Evolutionary conservation across 92 coral and sea anemone genomes (phyloP).

Genomic region (Siderastrea siderea): DNA sequence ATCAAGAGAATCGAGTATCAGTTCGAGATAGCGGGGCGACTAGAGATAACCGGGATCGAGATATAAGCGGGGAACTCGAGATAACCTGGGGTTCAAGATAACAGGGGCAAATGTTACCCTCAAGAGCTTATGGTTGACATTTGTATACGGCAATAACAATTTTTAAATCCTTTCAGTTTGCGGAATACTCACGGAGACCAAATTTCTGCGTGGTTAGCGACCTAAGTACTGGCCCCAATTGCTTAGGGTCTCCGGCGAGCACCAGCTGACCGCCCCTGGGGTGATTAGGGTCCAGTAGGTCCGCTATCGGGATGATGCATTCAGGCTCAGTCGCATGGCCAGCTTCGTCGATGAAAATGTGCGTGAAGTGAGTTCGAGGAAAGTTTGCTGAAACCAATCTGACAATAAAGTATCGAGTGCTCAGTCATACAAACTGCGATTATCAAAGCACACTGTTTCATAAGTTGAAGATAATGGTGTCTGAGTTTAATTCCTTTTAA

Average conservation of each 20-base stretch:
- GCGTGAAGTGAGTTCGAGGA: slow-evolving; percentile 20
- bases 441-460: background rate
- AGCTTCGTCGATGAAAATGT: too few relatives aligned
- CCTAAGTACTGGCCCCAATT: slow-evolving; percentile 86
- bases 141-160: too few relatives aligned
- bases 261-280: too few relatives aligned
- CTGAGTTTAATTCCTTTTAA: too few relatives aligned
- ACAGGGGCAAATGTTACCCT: too few relatives aligned
- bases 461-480: background rate
- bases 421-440: background rate
- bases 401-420: background rate
- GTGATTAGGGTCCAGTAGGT: too few relatives aligned
- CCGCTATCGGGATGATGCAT: slow-evolving; percentile 70
- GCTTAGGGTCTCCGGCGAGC: slow-evolving; percentile 89
- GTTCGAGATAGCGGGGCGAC: too few relatives aligned
- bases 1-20: too few relatives aligned
- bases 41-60: too few relatives aligned
- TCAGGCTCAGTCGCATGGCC: slow-evolving; percentile 89
- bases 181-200: slow-evolving; percentile 73
- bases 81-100: too few relatives aligned
- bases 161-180: background rate
- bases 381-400: slow-evolving; percentile 77
- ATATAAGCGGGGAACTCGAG: too few relatives aligned
- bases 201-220: slow-evolving; percentile 64
- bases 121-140: too few relatives aligned